Evolutionary conservation across 2,113 vertebrate species (phyloP).

Genomic region (Sardina pilchardus): DNA sequence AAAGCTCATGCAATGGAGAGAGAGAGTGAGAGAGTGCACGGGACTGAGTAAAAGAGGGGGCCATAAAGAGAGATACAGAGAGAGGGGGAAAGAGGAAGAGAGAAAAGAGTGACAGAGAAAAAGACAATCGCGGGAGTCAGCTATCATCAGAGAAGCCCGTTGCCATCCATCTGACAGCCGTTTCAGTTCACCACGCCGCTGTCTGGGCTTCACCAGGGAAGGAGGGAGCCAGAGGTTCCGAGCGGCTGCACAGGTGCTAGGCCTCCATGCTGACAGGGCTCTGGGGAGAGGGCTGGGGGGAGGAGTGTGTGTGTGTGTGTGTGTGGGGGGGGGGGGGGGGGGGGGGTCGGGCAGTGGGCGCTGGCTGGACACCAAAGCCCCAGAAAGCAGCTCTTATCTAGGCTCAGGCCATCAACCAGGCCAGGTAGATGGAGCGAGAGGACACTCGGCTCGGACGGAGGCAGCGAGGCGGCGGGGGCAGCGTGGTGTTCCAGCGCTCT

Average conservation of each 20-base stretch:
- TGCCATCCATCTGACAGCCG: not conserved
- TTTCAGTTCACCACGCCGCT: not conserved
- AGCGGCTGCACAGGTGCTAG: constrained; percentile 24
- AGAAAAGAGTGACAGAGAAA: not conserved
- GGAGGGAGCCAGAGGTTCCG: not conserved
- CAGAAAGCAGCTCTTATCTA: constrained; percentile 48
- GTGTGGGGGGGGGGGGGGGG: constrained; percentile 4
- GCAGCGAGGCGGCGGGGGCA: too few species aligned
- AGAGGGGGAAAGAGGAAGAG: not conserved
- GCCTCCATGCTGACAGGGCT: constrained; percentile 41
- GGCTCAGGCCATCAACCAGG: constrained; percentile 47
- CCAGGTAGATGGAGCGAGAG: constrained; percentile 33
- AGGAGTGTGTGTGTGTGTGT: not conserved
- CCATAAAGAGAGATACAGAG: too few species aligned
- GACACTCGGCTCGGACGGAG: not conserved
- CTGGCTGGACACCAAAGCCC: not conserved
- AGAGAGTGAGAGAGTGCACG: not conserved
- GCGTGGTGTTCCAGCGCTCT: not conserved
- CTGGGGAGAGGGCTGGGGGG: constrained; percentile 30
- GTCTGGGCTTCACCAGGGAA: not conserved
- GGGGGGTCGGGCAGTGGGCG: not conserved
- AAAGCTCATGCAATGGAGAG: not conserved
- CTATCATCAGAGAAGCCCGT: not conserved
- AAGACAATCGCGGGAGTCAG: not conserved
- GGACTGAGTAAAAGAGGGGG: too few species aligned